Base-by-base conservation (phyloP, 2,113 vertebrate species). In the Oncorhynchus tshawytscha region DNA sequence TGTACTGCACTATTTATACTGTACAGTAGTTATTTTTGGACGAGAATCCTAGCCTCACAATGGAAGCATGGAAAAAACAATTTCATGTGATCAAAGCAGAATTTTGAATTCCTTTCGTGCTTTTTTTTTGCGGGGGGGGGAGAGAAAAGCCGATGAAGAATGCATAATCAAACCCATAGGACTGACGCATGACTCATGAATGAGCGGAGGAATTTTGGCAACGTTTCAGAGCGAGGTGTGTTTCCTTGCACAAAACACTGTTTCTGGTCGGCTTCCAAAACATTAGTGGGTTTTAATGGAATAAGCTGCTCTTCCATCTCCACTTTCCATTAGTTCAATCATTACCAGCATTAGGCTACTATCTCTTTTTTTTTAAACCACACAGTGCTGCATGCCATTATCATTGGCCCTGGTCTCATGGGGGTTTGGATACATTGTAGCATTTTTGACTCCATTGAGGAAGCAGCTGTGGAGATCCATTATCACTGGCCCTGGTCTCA, bases 391-490 rank as follows among this genome's bases (percentile, higher is more conserved):
- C 16, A 12, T 75, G 39, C 49, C 62, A 81, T 84, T 76, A 82
- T 77, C 69, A 71, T 69, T 78, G 31, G 48, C 34, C 72, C 62
- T 6, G 5, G 67, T 71, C 75, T 71, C 69, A 27, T 64, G 27
- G 71, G 69, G 71, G 62, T 70, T 67, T 71, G 82, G 76, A 78
- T 86, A 85, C 81, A 84, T 57, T 29, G 59, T 60, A 34, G 4
- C 70, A 54, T 85, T 86, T 81, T 85, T 78, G 78, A 69, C 77
- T 71, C 80, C 81, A 87, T 88, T 84, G 85, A 76, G 27, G 39
- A 66, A 57, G 77, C 66, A 73, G 74, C 79, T 72, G 62, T 68
- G 25, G 54, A 78, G 67, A 77, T 29, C 67, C 77, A 74, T 81
- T 73, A 65, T 27, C 27, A 27, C 27, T 27, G 27, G 27, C 27